Evolutionary conservation across 2,888 invertebrate genomes (phyloP).

Genomic region (Eristalis intricaria): DNA sequence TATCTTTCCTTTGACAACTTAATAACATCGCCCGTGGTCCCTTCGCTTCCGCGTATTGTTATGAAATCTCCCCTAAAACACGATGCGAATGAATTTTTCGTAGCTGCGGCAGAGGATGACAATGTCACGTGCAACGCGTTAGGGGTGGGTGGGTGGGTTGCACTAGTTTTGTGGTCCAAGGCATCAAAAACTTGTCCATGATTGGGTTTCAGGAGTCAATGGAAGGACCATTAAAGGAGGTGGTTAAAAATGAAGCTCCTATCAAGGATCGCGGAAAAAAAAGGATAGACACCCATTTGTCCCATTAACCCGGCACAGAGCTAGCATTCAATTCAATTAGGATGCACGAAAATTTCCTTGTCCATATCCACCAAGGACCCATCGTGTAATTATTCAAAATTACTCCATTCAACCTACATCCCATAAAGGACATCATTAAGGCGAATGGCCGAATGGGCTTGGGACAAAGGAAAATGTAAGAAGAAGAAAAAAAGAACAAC

Average conservation of each 20-base stretch:
- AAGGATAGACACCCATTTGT: constrained; percentile 58
- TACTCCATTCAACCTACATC: constrained; percentile 44
- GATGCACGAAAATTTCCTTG: constrained; percentile 55
- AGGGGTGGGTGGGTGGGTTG: background rate
- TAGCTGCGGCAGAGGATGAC: background rate
- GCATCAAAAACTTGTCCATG: background rate
- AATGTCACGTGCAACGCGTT: constrained; percentile 40
- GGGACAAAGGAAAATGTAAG: background rate
- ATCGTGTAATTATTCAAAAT: constrained; percentile 69
- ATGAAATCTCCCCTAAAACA: constrained; percentile 6
- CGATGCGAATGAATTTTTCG: constrained; percentile 31
- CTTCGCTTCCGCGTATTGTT: background rate
- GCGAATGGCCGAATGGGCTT: background rate
- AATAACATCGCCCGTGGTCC: constrained; percentile 74
- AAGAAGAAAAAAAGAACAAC: constrained; percentile 30
- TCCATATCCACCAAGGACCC: constrained; percentile 64
- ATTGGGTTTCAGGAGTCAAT: background rate
- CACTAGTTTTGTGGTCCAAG: constrained; percentile 21
- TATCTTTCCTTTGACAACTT: constrained; percentile 79
- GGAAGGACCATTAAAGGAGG: constrained; percentile 14
- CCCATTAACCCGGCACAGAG: constrained; percentile 37
- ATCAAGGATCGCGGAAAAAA: constrained; percentile 8
- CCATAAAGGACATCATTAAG: constrained; percentile 65
- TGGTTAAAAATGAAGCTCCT: background rate
- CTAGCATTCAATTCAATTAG: constrained; percentile 50